These are phyloP conservation scores for Eudemis profundana DNA, from an alignment of 2,888 invertebrate genomes.

Conservation along the genomic window DNA sequence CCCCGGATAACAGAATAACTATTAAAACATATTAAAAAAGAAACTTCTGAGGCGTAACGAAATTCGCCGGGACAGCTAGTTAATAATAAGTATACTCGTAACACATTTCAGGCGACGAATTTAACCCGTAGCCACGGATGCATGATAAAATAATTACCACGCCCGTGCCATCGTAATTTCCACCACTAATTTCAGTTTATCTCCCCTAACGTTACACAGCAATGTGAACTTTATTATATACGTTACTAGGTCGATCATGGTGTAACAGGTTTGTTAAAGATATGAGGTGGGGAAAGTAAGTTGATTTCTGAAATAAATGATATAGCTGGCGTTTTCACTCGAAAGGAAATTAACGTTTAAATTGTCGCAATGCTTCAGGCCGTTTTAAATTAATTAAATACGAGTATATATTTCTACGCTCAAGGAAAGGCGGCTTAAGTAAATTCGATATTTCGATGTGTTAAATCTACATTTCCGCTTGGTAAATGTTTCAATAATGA, in stretches of 20 bases:
- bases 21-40: too few species aligned
- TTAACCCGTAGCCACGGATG: conserved; percentile 2
- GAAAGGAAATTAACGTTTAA: conserved; percentile 35
- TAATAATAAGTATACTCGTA: background rate
- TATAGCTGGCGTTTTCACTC: conserved; percentile 8
- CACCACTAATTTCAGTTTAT: background rate
- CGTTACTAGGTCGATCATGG: background rate
- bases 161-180: background rate
- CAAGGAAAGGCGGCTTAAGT: conserved; percentile 3
- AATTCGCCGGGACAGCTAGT: too few species aligned
- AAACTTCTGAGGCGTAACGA: too few species aligned
- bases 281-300: background rate
- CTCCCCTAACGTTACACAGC: background rate
- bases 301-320: conserved; percentile 14
- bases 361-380: conserved; percentile 33
- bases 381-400: conserved; percentile 37
- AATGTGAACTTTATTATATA: conserved; percentile 1
- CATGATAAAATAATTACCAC: conserved; percentile 16
- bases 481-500: background rate
- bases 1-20: too few species aligned
- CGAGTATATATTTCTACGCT: conserved; percentile 22
- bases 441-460: background rate
- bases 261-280: too few species aligned
- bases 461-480: background rate
- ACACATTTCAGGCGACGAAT: conserved; percentile 6